Evolutionary conservation across 2,888 invertebrate species (phyloP).

Genomic region (Trachelus troglodyta): DNA sequence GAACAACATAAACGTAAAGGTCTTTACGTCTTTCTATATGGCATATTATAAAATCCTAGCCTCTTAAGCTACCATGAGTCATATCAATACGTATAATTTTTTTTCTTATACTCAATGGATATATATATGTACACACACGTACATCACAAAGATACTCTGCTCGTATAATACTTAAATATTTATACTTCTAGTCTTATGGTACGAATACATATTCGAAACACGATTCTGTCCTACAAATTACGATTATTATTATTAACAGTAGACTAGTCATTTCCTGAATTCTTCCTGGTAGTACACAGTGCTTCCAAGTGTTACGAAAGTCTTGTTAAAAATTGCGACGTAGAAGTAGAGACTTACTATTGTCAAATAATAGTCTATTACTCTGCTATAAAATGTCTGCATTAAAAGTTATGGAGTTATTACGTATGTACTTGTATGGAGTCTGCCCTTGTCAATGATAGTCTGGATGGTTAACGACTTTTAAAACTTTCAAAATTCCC

Average conservation of each 20-base stretch:
- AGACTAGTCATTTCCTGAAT: neutral
- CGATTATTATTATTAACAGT: neutral
- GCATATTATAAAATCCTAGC: neutral
- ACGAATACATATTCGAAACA: neutral
- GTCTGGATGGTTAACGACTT: neutral
- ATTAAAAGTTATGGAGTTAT: neutral
- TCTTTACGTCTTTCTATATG: neutral
- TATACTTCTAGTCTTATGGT: neutral
- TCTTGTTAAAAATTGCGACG: neutral
- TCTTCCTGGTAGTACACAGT: neutral
- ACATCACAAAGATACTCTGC: neutral
- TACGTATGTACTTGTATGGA: neutral
- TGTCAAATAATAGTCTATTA: neutral
- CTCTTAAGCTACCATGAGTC: neutral
- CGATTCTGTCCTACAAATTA: neutral
- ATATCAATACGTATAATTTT: neutral
- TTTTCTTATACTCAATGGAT: neutral
- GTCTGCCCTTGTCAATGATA: neutral
- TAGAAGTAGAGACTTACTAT: neutral
- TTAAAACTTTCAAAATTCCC: neutral
- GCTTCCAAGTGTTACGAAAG: neutral
- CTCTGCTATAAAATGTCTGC: neutral
- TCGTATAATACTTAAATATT: neutral
- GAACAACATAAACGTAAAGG: neutral
- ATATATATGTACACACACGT: neutral